phyloP scores from a whole-genome alignment of 2,113 vertebrate species.

The Cisticola juncidis region DNA sequence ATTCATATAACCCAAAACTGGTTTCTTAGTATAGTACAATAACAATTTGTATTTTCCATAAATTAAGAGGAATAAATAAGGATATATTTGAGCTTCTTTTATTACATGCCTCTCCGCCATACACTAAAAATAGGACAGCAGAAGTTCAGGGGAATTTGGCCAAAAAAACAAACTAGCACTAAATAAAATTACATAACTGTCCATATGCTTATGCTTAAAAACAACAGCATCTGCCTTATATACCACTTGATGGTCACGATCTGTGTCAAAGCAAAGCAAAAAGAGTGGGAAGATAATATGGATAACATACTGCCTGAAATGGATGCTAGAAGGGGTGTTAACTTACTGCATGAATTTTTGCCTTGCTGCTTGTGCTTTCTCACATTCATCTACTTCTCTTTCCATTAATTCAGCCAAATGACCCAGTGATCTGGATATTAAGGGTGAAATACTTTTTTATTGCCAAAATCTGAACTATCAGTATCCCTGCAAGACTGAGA shows the following conservation, averaged over 20 bases:
- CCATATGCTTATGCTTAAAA: constrained; percentile 45
- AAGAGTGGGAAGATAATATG: constrained; percentile 5
- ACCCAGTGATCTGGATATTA: not conserved
- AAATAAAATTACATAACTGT: constrained; percentile 35
- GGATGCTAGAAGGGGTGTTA: not conserved
- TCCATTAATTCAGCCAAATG: not conserved
- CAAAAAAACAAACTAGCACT: not conserved
- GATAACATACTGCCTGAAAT: not conserved
- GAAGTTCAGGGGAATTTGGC: not conserved
- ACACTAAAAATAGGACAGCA: constrained; percentile 15
- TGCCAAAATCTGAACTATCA: not conserved
- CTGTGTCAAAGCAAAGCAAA: constrained; percentile 45
- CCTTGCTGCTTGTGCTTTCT: not conserved
- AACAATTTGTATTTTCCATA: not conserved
- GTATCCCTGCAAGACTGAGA: not conserved
- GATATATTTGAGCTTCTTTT: not conserved
- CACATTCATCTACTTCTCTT: not conserved
- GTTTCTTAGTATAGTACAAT: not conserved
- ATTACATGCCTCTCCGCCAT: not conserved
- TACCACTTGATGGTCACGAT: constrained; percentile 37
- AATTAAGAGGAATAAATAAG: not conserved
- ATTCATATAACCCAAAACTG: not conserved
- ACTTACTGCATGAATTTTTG: not conserved
- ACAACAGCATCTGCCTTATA: constrained; percentile 27
- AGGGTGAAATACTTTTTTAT: not conserved